These are phyloP conservation scores for Phoeniculus purpureus DNA, from an alignment of 2,797 vertebrate genomes.

Conservation along the genomic window DNA sequence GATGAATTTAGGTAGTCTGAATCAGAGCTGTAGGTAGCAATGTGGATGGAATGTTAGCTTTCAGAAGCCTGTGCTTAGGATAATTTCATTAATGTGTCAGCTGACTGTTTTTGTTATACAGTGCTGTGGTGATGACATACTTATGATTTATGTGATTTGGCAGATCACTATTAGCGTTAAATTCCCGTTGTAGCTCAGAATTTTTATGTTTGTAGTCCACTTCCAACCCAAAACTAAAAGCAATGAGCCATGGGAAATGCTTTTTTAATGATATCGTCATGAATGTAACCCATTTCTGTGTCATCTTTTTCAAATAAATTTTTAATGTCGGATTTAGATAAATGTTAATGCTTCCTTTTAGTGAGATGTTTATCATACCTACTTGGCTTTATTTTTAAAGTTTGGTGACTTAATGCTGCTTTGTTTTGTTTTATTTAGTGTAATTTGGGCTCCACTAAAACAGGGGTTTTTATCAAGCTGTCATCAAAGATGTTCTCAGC, in stretches of 20 bases:
- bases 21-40: slow-evolving; percentile 2
- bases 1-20: slow-evolving; percentile 11
- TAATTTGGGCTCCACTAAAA: background rate
- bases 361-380: background rate
- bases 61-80: background rate
- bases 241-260: background rate
- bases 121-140: background rate
- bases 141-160: background rate
- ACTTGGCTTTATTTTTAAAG: background rate
- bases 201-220: background rate
- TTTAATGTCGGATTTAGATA: background rate
- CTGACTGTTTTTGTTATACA: background rate
- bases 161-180: background rate
- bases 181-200: background rate
- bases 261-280: background rate
- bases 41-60: background rate
- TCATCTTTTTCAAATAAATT: background rate
- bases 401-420: background rate
- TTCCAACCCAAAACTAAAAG: slow-evolving; percentile 15
- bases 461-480: background rate
- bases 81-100: background rate
- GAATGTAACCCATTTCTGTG: background rate
- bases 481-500: background rate
- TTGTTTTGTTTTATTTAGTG: background rate
- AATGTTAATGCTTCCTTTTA: background rate